Conservation (phyloP, 2,888 invertebrate genomes). For the Abrostola tripartita region DNA sequence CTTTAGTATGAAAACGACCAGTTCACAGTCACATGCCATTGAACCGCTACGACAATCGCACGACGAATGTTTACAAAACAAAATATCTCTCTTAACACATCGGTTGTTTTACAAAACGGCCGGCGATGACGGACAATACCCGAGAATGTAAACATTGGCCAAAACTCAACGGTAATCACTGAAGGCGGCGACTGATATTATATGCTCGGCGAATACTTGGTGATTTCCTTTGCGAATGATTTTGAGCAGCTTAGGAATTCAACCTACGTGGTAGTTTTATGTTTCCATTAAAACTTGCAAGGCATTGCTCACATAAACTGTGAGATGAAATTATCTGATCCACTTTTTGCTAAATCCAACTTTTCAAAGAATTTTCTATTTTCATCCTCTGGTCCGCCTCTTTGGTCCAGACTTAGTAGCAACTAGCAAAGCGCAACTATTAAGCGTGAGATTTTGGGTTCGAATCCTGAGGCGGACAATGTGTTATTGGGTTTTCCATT, state of each 20-base stretch:
- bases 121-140: constrained; percentile 63
- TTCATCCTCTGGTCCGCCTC: too few relatives aligned
- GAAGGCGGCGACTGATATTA: constrained; percentile 48
- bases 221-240: constrained; percentile 46
- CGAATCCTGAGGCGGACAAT: too few relatives aligned
- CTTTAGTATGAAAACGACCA: not conserved
- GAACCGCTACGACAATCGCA: constrained; percentile 34
- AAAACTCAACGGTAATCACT: constrained; percentile 38
- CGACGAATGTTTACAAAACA: constrained; percentile 50
- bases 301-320: not conserved
- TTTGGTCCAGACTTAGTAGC: too few relatives aligned
- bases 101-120: constrained; percentile 48
- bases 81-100: constrained; percentile 48
- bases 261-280: constrained; percentile 6
- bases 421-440: too few relatives aligned
- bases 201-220: constrained; percentile 38
- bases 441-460: too few relatives aligned
- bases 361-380: too few relatives aligned
- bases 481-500: too few relatives aligned
- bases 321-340: too few relatives aligned
- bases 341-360: too few relatives aligned
- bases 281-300: constrained; percentile 11
- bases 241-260: constrained; percentile 25
- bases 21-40: constrained; percentile 17
- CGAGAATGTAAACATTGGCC: constrained; percentile 57